Evolutionary conservation across 2,888 invertebrate species (phyloP).

Genomic region (Linyphia triangularis): DNA sequence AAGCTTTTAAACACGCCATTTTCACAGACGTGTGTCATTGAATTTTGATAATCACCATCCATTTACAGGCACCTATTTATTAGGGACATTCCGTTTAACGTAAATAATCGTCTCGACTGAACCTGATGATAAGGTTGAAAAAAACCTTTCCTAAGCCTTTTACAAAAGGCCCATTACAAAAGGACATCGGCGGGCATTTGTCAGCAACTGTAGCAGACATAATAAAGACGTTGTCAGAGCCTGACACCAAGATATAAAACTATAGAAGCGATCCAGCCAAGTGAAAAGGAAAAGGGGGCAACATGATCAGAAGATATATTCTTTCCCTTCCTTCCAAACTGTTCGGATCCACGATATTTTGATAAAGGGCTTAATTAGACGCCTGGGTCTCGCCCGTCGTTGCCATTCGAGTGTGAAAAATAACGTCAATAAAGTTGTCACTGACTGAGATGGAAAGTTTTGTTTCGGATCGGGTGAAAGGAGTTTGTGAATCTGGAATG

Average conservation of each 20-base stretch:
- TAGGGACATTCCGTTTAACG: background rate
- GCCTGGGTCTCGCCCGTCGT: slow-evolving; percentile 34
- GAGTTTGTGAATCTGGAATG: slow-evolving; percentile 59
- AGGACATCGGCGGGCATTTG: slow-evolving; percentile 61
- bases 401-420: slow-evolving; percentile 72
- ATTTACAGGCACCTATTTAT: background rate
- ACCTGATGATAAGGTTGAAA: background rate
- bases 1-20: no score
- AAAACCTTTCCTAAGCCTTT: slow-evolving; percentile 2
- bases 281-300: slow-evolving; percentile 62
- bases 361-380: slow-evolving; percentile 75
- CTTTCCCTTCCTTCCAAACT: background rate
- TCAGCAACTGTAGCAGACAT: slow-evolving; percentile 52
- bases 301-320: slow-evolving; percentile 28
- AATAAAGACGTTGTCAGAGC: slow-evolving; percentile 69
- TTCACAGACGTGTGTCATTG: background rate
- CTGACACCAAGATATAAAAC: slow-evolving; percentile 68
- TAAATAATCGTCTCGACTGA: background rate
- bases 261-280: slow-evolving; percentile 50
- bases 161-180: slow-evolving; percentile 47
- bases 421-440: slow-evolving; percentile 75
- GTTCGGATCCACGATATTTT: slow-evolving; percentile 58
- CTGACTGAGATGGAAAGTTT: slow-evolving; percentile 65
- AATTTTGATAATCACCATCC: background rate
- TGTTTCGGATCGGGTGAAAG: slow-evolving; percentile 61